These are phyloP conservation scores for Mesoligia furuncula DNA, from an alignment of 2,888 invertebrate genomes.

Conservation along the genomic window DNA sequence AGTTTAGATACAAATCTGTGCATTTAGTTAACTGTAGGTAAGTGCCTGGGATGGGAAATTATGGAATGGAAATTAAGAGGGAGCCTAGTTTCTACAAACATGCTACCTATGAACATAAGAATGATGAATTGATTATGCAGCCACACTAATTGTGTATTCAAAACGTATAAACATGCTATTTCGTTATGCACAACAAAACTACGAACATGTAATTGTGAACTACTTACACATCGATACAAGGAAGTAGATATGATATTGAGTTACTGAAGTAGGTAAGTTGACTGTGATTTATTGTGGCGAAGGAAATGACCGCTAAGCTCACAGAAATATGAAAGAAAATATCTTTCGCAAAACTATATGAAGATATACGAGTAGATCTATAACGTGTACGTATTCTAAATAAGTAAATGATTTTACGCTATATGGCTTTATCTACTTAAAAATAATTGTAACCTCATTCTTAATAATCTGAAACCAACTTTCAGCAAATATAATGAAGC, in stretches of 20 bases:
- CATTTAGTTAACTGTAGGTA: slow-evolving; percentile 43
- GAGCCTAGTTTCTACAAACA: slow-evolving; percentile 21
- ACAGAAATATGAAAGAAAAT: slow-evolving; percentile 13
- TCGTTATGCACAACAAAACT: slow-evolving; percentile 40
- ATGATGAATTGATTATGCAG: slow-evolving; percentile 18
- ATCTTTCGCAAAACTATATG: background rate
- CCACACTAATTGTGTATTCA: slow-evolving; percentile 16
- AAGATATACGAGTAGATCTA: background rate
- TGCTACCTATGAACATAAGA: slow-evolving; percentile 21
- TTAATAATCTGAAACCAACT: slow-evolving; percentile 28
- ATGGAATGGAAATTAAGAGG: slow-evolving; percentile 26
- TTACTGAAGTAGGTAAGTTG: slow-evolving; percentile 7
- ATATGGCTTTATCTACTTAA: slow-evolving; percentile 5
- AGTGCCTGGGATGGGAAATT: slow-evolving; percentile 51
- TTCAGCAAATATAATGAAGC: slow-evolving; percentile 12
- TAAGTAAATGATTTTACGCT: slow-evolving; percentile 31
- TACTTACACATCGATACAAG: slow-evolving; percentile 38
- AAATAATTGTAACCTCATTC: slow-evolving; percentile 20
- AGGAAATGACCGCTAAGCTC: slow-evolving; percentile 10
- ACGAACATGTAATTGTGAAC: slow-evolving; percentile 39
- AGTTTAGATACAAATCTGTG: slow-evolving; percentile 56
- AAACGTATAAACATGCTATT: slow-evolving; percentile 45
- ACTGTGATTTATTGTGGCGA: slow-evolving; percentile 30
- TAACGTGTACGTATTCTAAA: slow-evolving; percentile 19
- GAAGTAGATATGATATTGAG: slow-evolving; percentile 33